Evolutionary conservation across 2,888 invertebrate genomes (phyloP), one percentile per base, ranked within the genome.

Genomic region (Mechanitis mazaeus): DNA sequence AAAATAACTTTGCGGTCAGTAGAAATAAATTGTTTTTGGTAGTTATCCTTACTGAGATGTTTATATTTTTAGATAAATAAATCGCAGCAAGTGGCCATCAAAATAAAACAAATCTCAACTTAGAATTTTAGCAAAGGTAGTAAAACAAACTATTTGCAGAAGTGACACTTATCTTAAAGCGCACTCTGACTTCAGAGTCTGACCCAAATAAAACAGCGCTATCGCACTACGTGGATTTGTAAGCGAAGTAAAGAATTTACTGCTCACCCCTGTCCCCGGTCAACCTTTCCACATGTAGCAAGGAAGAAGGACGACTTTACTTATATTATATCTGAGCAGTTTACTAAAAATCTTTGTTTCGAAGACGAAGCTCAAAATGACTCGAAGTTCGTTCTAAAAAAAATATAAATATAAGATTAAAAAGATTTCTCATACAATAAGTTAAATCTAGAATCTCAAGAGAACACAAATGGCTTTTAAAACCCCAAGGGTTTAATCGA

Each of bases 161-260:
- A 71, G 72, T 69, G 69, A 70, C 71, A 73, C 73, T 75, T 73
- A 71, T 67, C 71, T 64, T 64, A 65, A 64, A 67, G 70, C 66
- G 68, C 70, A 71, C 71, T 71, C 67, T 69, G 71, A 66, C 69
- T 66, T 62, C 65, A 60, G 64, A 74, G 72, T 72, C 79, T 81
- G 84, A 83, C 85, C 84, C 78, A 81, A 80, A 84, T 85, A 84
- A 81, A 84, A 75, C 75, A 79, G 67, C 65, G 72, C 77, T 77
- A 71, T 69, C 75, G 73, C 72, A 68, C 71, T 72, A 71, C 73
- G 71, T 68, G 74, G 80, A 83, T 83, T 82, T 81, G 81, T 81
- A 80, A 77, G 77, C 75, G 70, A 68, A 76, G 76, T 74, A 77
- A 81, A 80, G 80, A 81, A 81, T 80, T 82, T 80, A 81, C 73